These are phyloP conservation scores for Platalea minor DNA, from an alignment of 2,797 vertebrate genomes.

Conservation along the genomic window DNA sequence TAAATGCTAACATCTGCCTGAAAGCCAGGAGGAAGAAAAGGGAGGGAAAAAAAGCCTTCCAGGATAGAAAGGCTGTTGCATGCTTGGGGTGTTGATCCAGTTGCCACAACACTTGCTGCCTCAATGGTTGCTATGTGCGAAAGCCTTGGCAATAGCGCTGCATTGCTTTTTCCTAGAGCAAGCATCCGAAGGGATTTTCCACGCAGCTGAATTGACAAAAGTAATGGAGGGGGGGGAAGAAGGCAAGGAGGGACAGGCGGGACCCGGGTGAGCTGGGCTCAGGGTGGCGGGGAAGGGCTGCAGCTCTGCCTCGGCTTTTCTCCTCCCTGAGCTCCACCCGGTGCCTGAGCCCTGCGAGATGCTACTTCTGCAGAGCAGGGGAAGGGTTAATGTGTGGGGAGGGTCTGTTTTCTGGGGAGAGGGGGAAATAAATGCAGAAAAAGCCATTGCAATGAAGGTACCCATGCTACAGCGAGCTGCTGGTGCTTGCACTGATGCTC, in stretches of 20 bases:
- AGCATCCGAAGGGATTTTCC: slow-evolving; percentile 32
- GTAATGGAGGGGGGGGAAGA: not conserved
- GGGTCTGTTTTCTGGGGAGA: not conserved
- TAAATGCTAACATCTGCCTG: slow-evolving; percentile 23
- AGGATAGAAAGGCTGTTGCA: slow-evolving; percentile 22
- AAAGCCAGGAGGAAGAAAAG: not conserved
- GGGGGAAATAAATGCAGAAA: not conserved
- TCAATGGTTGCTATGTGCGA: slow-evolving; percentile 61
- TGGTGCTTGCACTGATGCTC: not conserved
- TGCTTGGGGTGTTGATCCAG: slow-evolving; percentile 24
- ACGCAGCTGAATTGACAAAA: not conserved
- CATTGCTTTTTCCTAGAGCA: slow-evolving; percentile 44
- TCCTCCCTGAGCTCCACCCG: not conserved
- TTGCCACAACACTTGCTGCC: slow-evolving; percentile 50
- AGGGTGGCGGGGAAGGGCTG: not conserved
- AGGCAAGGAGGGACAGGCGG: not conserved
- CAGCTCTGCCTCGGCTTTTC: not conserved
- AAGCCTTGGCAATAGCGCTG: slow-evolving; percentile 22
- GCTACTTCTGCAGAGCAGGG: not conserved
- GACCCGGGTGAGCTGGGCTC: not conserved
- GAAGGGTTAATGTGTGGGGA: not conserved
- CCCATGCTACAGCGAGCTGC: not conserved
- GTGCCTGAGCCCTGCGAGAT: accelerated
- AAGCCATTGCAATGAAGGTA: not conserved
- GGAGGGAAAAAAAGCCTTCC: not conserved